These are phyloP conservation scores for Nycticorax nycticorax DNA, from an alignment of 2,113 vertebrate species.

Conservation along the genomic window DNA sequence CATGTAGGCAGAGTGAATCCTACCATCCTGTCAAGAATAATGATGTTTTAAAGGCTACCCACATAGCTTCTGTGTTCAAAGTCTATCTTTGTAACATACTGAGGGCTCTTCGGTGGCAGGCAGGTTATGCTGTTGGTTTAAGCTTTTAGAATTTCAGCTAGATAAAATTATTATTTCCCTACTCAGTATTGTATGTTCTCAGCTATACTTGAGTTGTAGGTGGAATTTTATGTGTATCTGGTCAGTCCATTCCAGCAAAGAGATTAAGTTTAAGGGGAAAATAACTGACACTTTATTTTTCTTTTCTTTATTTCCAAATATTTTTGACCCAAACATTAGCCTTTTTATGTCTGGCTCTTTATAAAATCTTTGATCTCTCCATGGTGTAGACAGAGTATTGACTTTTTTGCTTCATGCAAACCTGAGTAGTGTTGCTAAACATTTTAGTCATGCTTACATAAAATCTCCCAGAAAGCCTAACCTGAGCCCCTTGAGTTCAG, in stretches of 20 bases:
- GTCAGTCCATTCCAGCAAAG: not conserved
- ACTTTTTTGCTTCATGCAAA: slow-evolving; percentile 19
- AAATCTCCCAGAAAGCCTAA: slow-evolving; percentile 51
- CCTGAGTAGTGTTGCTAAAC: slow-evolving; percentile 53
- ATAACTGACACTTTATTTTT: not conserved
- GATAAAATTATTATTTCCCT: not conserved
- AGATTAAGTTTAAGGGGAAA: not conserved
- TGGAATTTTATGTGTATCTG: not conserved
- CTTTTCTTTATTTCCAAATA: slow-evolving; percentile 22
- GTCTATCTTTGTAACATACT: not conserved
- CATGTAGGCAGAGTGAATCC: not conserved
- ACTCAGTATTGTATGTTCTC: not conserved
- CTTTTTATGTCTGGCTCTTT: not conserved
- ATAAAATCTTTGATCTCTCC: slow-evolving; percentile 39
- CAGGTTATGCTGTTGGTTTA: not conserved
- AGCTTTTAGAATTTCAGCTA: not conserved
- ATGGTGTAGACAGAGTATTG: not conserved
- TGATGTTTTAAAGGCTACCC: not conserved
- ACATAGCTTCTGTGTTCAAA: not conserved
- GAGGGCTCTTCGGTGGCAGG: not conserved
- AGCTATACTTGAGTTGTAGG: not conserved
- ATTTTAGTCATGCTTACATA: slow-evolving; percentile 67
- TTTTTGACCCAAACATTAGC: not conserved
- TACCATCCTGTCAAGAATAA: not conserved
- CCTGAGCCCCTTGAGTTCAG: slow-evolving; percentile 31